Evolutionary conservation across 2,797 vertebrate genomes (phyloP), one percentile per base, ranked within the genome.

Genomic region (Pangasius macronema): DNA sequence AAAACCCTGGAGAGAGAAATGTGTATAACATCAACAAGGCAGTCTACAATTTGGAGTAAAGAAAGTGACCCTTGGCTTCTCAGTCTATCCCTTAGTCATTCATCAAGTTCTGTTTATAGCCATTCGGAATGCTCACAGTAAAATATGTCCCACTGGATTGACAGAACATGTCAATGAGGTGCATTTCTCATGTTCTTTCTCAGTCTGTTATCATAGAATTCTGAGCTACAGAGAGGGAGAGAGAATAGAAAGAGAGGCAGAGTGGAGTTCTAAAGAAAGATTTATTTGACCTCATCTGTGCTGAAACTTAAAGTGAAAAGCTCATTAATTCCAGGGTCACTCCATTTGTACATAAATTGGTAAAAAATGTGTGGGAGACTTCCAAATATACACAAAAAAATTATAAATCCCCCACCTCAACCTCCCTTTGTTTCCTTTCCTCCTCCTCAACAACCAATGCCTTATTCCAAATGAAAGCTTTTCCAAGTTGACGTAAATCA

Each of bases 311-410:
- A 95, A 95, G 96, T 94, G 79, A 96, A 96, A 98, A 94, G 96
- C 98, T 99, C 97, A 99, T 99, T 99, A 99, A 99, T 99, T 99
- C 96, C 96, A 93, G 90, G 98, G 97, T 99, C 98, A 97, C 95
- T 96, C 95, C 94, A 95, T 95, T 97, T 94, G 96, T 97, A 97
- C 97, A 96, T 98, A 97, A 99, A 98, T 98, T 98, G 97, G 97
- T 98, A 97, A 95, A 96, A 97, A 97, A 97, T 97, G 94, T 94
- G 92, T 94, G 96, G 97, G 99, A 92, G 96, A 96, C 97, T 99
- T 98, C 97, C 98, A 99, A 98, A 99, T 97, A 89, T 96, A 94
- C 94, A 96, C 93, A 90, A 95, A 96, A 96, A 97, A 98, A 95
- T 98, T 97, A 99, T 98, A 97, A 99, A 98, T 98, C 93, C 94